Evolutionary conservation across 2,113 vertebrate species (phyloP), one percentile per base, ranked within the genome.

Genomic region (Plotosus lineatus): DNA sequence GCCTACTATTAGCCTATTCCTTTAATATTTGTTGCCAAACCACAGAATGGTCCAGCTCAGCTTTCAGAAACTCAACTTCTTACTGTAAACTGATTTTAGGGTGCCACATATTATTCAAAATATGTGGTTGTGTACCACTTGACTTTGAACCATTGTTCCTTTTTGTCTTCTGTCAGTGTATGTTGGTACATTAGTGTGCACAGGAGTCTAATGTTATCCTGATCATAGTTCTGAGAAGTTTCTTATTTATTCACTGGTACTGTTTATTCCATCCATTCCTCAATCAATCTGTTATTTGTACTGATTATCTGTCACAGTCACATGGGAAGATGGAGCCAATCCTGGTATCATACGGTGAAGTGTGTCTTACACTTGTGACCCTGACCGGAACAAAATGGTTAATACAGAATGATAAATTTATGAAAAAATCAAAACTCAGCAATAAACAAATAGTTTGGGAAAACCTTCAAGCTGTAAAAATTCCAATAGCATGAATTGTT

Each of bases 1-100:
- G 42, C 44, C 69, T 73, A 73, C 28, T 51, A 50, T 73, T 73
- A 51, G 31, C 46, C 46, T 51, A 51, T 51, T 73, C 51, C 28
- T 73, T 73, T 4, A 51, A 12, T 31, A 73, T 51, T 51, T 73
- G 17, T 73, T 71, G 69, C 69, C 69, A 73, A 19, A 73, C 69
- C 69, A 36, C 46, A 73, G 19, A 51, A 51, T 51, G 14, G 46
- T 51, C 46, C 17, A 73, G 8, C 10, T 17, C 51, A 36, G 19
- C 46, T 46, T 46, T 28, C 14, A 71, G 11, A 71, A 48, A 71
- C 42, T 51, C 46, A 9, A 51, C 17, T 50, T 69, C n/a, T 21
- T 48, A 48, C 42, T 48, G n/a, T 73, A 73, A 51, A 73, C 46
- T 36, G 17, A 10, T 50, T 73, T 36, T 51, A 51, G 28, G 46